Evolutionary conservation across 1,140 invertebrate genomes (phyloP), one percentile per base, ranked within the genome.

Genomic region (Aphidius ervi): DNA sequence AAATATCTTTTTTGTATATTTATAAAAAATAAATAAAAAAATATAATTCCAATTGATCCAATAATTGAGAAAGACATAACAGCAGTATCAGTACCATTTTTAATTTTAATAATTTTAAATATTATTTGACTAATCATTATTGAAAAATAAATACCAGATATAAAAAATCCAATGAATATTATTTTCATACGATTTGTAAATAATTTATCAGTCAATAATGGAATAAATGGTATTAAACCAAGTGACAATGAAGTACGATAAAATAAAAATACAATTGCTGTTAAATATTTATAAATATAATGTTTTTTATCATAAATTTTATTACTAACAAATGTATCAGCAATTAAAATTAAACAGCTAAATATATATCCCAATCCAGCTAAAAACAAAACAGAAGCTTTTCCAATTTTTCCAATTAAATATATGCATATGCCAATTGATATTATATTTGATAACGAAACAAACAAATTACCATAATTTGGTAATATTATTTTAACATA

Each of bases 171-270:
- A 5, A 64, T 41, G 1, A 54, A 50, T 3, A 53, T 56, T 5
- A 63, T 65, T 57, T 66, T 67, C 5, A 59, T 46, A 3, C 49
- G 59, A 31, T 56, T 63, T 16, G 67, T 63, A 57, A 66, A 67
- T 45, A 70, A 62, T 37, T 70, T 63, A 6, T 50, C 58, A 0
- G 63, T 63, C 9, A 70, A 37, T 4, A 70, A 56, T 8, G 67
- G 66, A 20, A 68, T 23, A n/a, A 68, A 56, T 6, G 67, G 67
- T 7, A 47, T 65, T 9, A 68, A n/a, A n/a, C 65, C 65, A 9
- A 68, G 52, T 5, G 63, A 58, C 16, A 65, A 67, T 40, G 66
- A 47, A 7, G 50, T 41, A 50, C 66, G 68, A 54, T 70, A 68
- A 7, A 63, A 8, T 6, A 54, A 49, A 8, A 70, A n/a, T 16